Conservation (phyloP, 2,888 invertebrate species). For the Oegoconia quadripuncta region DNA sequence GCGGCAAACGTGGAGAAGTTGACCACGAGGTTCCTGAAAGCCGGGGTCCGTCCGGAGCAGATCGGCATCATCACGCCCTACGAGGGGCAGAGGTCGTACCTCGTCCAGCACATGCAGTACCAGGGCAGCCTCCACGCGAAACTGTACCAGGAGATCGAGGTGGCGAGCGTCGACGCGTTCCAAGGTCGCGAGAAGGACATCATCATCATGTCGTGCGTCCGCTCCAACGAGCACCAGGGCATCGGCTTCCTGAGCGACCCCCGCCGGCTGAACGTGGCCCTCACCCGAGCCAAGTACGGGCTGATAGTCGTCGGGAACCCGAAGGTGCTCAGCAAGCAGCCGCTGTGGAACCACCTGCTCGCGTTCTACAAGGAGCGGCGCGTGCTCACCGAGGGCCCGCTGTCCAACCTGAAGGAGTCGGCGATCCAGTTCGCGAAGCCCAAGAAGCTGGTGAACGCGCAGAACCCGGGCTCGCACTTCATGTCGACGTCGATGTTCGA, state of each 20-base stretch:
- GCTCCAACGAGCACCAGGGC: slow-evolving; percentile 98
- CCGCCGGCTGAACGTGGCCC: slow-evolving; percentile 96
- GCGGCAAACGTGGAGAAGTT: slow-evolving; percentile 99
- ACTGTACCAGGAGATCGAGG: slow-evolving; percentile 98
- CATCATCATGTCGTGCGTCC: slow-evolving; percentile 99
- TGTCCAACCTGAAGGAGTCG: slow-evolving; percentile 97
- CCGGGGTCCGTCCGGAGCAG: slow-evolving; percentile 97
- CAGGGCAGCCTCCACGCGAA: slow-evolving; percentile 98
- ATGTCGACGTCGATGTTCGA: slow-evolving; percentile 99
- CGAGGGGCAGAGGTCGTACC: slow-evolving; percentile 98
- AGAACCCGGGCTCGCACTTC: slow-evolving; percentile 97
- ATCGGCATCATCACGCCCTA: slow-evolving; percentile 99
- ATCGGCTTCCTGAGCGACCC: slow-evolving; percentile 99
- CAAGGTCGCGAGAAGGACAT: slow-evolving; percentile 99
- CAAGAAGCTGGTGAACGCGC: slow-evolving; percentile 94
- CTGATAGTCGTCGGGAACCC: slow-evolving; percentile 99
- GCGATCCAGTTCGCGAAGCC: slow-evolving; percentile 98
- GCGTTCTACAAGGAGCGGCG: slow-evolving; percentile 99
- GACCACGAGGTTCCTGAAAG: slow-evolving; percentile 95
- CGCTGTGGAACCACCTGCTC: slow-evolving; percentile 98
- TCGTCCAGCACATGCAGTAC: slow-evolving; percentile 99
- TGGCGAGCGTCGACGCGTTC: slow-evolving; percentile 99
- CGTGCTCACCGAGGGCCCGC: slow-evolving; percentile 97
- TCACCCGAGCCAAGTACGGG: slow-evolving; percentile 98
- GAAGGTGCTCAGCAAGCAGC: slow-evolving; percentile 98